Evolutionary conservation across 1,140 invertebrate genomes (phyloP).

Genomic region (Ceratina calcarata): DNA sequence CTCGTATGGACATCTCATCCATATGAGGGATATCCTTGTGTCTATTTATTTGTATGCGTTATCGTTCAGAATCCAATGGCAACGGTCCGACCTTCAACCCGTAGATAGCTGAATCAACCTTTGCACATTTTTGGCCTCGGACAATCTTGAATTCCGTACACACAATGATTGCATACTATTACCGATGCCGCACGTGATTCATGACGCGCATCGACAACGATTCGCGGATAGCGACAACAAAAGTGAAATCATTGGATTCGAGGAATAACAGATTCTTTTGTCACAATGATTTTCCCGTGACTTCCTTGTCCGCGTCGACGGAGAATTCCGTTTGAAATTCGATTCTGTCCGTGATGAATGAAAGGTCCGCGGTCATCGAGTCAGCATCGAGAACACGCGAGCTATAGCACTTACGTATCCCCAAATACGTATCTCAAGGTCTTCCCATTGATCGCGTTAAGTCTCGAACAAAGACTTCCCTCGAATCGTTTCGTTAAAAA

Average conservation of each 20-base stretch:
- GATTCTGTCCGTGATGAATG: slow-evolving; percentile 1
- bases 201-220: too few species aligned
- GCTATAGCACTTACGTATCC: slow-evolving; percentile 29
- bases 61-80: background rate
- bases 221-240: too few species aligned
- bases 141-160: background rate
- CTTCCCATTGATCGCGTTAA: slow-evolving; percentile 48
- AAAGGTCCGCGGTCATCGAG: slow-evolving; percentile 15
- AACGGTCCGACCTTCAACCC: background rate
- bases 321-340: too few species aligned
- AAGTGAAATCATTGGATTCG: too few species aligned
- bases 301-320: too few species aligned
- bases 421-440: slow-evolving; percentile 57
- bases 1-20: background rate
- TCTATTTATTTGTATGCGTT: background rate
- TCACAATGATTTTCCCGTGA: too few species aligned
- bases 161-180: background rate
- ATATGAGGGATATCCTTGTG: background rate
- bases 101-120: background rate
- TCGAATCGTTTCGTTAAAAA: background rate
- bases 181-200: background rate
- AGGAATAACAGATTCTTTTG: too few species aligned
- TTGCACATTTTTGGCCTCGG: background rate
- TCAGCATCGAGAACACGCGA: slow-evolving; percentile 38
- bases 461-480: background rate